phyloP scores from a whole-genome alignment of 2,888 invertebrate genomes.

The Dryobota labecula region DNA sequence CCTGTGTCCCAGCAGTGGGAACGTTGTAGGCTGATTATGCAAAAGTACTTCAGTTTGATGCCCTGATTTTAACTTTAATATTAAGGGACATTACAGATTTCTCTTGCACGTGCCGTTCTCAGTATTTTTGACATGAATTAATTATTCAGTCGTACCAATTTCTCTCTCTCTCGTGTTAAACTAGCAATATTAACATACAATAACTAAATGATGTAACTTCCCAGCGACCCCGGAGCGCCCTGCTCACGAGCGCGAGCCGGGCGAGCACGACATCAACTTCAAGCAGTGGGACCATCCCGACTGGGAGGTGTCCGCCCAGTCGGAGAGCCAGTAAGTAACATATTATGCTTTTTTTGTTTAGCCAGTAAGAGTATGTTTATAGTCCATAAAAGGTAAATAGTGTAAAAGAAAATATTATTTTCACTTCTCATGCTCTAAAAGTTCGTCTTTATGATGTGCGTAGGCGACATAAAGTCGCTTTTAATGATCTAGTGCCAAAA shows the following conservation, averaged over 20 bases:
- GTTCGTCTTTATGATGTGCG: too few relatives aligned
- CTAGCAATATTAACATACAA: not conserved
- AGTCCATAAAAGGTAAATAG: too few relatives aligned
- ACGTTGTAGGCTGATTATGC: too few relatives aligned
- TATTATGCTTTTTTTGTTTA: not conserved
- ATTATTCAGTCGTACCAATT: not conserved
- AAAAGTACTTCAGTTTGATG: not conserved
- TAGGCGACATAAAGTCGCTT: too few relatives aligned
- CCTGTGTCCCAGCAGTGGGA: too few relatives aligned
- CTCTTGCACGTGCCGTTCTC: too few relatives aligned
- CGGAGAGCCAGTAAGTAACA: constrained; percentile 96
- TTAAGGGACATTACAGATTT: too few relatives aligned
- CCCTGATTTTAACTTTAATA: too few relatives aligned
- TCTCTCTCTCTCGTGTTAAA: not conserved
- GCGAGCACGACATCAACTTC: constrained; percentile 93
- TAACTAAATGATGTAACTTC: not conserved
- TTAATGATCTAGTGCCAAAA: too few relatives aligned
- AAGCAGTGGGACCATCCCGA: constrained; percentile 95
- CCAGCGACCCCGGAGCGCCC: constrained; percentile 91
- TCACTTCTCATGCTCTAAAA: too few relatives aligned
- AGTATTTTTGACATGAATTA: not conserved
- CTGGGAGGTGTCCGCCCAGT: constrained; percentile 95
- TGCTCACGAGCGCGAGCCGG: constrained; percentile 84
- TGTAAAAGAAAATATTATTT: too few relatives aligned
- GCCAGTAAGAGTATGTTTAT: too few relatives aligned